Conservation (phyloP, 2,888 invertebrate genomes). For the Hirtodrosophila histrioides region DNA sequence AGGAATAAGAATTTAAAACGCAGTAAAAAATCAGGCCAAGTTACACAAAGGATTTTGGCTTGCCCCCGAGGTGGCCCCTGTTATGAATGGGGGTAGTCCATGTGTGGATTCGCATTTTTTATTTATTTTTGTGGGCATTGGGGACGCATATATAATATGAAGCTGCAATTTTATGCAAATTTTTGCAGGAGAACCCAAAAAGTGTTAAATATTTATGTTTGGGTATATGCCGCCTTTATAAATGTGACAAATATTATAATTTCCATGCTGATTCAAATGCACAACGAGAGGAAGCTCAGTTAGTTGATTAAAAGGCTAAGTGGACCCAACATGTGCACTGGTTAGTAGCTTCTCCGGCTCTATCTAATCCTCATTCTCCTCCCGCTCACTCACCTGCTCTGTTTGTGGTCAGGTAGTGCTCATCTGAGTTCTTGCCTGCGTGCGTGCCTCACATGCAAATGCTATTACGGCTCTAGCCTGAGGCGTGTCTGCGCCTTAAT, state of each 20-base stretch:
- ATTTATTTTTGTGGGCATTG: constrained; percentile 17
- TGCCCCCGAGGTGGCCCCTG: constrained; percentile 8
- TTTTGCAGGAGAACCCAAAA: constrained; percentile 15
- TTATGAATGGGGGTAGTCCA: constrained; percentile 5
- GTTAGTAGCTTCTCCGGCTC: constrained; percentile 6
- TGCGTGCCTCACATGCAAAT: constrained; percentile 75
- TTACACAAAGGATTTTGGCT: constrained; percentile 25
- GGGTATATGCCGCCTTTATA: constrained; percentile 17
- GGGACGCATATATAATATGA: constrained; percentile 48
- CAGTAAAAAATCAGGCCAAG: constrained; percentile 50
- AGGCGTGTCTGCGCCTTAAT: constrained; percentile 67
- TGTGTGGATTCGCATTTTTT: constrained; percentile 8
- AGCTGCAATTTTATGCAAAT: constrained; percentile 54
- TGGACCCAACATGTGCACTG: constrained; percentile 25
- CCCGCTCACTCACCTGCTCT: constrained; percentile 2
- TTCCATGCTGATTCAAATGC: constrained; percentile 33
- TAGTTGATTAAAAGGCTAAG: constrained; percentile 57
- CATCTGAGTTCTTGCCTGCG: constrained; percentile 34
- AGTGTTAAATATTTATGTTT: constrained; percentile 47
- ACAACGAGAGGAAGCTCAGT: constrained; percentile 11
- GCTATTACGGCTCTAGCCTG: constrained; percentile 45
- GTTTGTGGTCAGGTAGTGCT: constrained; percentile 38
- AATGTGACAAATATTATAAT: constrained; percentile 53
- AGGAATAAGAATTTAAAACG: constrained; percentile 6
- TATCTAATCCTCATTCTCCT: no score